Conservation (phyloP, 2,888 invertebrate species). For the Bruchidius siliquastri region DNA sequence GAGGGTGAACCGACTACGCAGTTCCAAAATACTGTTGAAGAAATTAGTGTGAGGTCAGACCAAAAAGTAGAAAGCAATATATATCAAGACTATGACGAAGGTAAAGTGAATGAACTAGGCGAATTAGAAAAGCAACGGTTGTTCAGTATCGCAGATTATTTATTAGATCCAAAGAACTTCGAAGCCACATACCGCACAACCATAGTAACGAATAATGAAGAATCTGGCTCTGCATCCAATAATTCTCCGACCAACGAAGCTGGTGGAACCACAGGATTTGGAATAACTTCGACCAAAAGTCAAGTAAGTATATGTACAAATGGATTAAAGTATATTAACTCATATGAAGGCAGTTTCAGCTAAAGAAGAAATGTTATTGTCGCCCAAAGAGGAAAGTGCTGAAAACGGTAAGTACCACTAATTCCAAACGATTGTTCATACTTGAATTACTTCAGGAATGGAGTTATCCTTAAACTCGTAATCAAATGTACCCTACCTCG, state of each 20-base stretch:
- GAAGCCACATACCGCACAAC: constrained; percentile 7
- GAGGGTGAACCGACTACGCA: background rate
- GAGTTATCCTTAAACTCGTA: no score
- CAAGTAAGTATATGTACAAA: background rate
- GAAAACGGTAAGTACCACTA: background rate
- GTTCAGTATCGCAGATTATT: constrained; percentile 6
- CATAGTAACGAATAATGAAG: background rate
- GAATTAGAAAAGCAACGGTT: background rate
- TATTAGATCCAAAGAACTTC: constrained; percentile 7
- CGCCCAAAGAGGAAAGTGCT: background rate
- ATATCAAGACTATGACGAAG: background rate
- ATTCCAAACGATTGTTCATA: no score
- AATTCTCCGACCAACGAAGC: background rate
- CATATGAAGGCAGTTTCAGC: background rate
- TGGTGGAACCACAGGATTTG: background rate
- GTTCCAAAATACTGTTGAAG: background rate
- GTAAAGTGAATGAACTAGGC: background rate
- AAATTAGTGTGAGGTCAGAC: background rate
- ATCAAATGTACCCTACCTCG: no score
- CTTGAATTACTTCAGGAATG: no score
- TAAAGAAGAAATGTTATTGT: background rate
- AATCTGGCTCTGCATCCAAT: background rate
- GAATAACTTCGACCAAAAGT: background rate
- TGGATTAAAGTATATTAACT: background rate
- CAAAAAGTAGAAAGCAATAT: background rate